These are phyloP conservation scores for Paedocypris micromegethes DNA, from an alignment of 2,797 vertebrate genomes.

Conservation along the genomic window DNA sequence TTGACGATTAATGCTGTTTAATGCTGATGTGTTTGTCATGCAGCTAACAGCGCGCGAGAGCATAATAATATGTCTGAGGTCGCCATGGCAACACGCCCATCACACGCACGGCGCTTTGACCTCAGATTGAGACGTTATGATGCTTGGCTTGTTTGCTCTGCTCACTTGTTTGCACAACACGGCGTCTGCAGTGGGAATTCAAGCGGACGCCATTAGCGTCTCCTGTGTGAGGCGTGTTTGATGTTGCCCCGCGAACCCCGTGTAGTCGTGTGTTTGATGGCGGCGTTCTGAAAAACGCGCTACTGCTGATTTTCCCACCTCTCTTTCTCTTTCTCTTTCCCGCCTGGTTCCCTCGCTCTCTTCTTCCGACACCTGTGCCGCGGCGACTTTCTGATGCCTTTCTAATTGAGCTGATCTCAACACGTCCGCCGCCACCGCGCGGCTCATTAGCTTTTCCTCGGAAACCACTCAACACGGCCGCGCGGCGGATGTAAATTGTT, in stretches of 20 bases:
- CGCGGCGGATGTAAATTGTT: no score
- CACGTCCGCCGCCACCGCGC: constrained; percentile 23
- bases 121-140: background rate
- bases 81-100: constrained; percentile 41
- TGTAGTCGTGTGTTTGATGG: constrained; percentile 30
- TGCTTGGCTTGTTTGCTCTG: constrained; percentile 9
- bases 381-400: constrained; percentile 27
- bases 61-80: constrained; percentile 39
- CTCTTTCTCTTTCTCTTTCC: background rate
- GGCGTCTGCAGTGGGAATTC: background rate
- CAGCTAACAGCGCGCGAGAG: constrained; percentile 21
- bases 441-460: constrained; percentile 19
- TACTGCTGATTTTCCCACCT: constrained; percentile 22
- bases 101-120: background rate
- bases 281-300: constrained; percentile 30
- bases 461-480: constrained; percentile 10
- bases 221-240: constrained; percentile 39
- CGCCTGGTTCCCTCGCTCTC: constrained; percentile 1
- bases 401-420: constrained; percentile 38
- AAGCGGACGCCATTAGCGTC: constrained; percentile 19
- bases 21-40: constrained; percentile 38
- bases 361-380: constrained; percentile 12
- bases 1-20: background rate
- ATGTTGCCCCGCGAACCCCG: constrained; percentile 39
- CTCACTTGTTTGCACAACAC: background rate